A percentile compares a stretch with the other conserved stretches of the same genome.
These are phyloP conservation scores for Napeogenes inachia DNA, from an alignment of 2,888 invertebrate genomes.

Conservation along the genomic window DNA sequence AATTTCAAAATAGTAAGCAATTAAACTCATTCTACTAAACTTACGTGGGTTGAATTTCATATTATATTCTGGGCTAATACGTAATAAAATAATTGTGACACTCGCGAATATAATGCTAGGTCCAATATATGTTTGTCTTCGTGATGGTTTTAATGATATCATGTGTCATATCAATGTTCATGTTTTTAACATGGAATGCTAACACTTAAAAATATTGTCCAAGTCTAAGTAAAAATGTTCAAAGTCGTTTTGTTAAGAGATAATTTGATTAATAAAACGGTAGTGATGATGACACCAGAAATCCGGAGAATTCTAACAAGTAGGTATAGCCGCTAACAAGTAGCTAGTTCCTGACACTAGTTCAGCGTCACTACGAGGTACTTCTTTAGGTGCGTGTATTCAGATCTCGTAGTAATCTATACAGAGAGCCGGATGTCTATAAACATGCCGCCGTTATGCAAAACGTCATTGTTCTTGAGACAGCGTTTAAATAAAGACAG, in stretches of 20 bases:
- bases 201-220: too few species aligned
- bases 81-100: background rate
- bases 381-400: constrained; percentile 16
- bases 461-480: constrained; percentile 48
- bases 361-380: background rate
- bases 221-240: too few species aligned
- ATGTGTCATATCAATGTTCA: too few species aligned
- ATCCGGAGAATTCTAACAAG: too few species aligned
- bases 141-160: too few species aligned
- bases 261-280: too few species aligned
- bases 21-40: constrained; percentile 24
- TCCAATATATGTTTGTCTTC: too few species aligned
- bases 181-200: too few species aligned
- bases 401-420: constrained; percentile 28
- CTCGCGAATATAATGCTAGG: background rate
- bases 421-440: constrained; percentile 46
- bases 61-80: background rate
- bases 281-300: too few species aligned
- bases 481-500: constrained; percentile 22
- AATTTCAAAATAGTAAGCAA: constrained; percentile 21
- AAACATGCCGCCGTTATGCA: constrained; percentile 45
- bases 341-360: background rate
- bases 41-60: constrained; percentile 14
- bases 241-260: too few species aligned
- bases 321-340: too few species aligned